A percentile compares a stretch with the other conserved stretches of the same genome.
Evolutionary conservation across 2,113 vertebrate species (phyloP).

Genomic region (Eclectus roratus): DNA sequence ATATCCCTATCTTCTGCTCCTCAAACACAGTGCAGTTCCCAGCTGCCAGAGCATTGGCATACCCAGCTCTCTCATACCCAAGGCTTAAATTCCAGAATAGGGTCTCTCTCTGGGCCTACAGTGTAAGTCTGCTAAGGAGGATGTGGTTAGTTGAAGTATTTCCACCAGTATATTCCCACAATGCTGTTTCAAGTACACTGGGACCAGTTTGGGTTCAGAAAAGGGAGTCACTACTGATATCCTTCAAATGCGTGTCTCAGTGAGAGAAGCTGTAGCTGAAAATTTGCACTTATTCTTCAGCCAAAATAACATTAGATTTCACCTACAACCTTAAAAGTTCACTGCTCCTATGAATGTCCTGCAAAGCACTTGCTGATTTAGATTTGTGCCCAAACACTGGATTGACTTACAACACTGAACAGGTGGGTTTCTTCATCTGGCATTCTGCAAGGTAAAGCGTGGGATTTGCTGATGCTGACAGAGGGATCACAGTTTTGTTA

Average conservation of each 20-base stretch:
- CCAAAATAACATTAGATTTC: not conserved
- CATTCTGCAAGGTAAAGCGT: not conserved
- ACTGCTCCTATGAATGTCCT: not conserved
- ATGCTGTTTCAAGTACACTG: not conserved
- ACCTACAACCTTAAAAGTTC: not conserved
- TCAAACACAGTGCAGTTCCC: not conserved
- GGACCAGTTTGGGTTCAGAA: not conserved
- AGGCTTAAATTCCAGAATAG: not conserved
- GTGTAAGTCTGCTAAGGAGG: not conserved
- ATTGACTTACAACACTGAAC: not conserved
- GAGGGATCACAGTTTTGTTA: not conserved
- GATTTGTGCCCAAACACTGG: not conserved
- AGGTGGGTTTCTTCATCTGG: not conserved
- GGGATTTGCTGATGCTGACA: not conserved
- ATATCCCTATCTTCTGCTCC: not conserved
- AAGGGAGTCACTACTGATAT: not conserved
- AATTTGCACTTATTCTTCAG: not conserved
- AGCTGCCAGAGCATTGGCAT: not conserved
- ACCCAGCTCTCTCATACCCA: accelerated
- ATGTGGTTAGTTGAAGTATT: not conserved
- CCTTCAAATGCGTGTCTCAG: not conserved
- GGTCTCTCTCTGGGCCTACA: not conserved
- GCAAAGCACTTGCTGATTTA: not conserved
- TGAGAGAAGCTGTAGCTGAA: not conserved
- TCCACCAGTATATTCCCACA: not conserved